Percentiles rank a stretch among this genome's conserved stretches.
Conservation (phyloP, 1,140 invertebrate species). For the Euglossa dilemma region DNA sequence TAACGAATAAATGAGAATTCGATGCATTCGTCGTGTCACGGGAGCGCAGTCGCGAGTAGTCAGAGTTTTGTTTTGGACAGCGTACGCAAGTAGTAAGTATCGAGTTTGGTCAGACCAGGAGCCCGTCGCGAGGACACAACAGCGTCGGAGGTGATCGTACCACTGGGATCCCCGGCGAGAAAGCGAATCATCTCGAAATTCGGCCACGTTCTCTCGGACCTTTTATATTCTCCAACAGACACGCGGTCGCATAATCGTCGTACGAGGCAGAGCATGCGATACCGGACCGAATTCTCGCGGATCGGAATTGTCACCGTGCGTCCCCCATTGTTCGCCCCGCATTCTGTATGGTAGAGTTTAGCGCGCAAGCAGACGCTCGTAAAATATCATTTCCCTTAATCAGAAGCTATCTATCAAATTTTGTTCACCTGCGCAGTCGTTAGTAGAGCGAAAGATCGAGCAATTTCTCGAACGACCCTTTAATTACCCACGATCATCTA, state of each 20-base stretch:
- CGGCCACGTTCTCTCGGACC: background rate
- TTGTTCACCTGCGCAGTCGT: too few relatives aligned
- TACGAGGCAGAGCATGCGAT: background rate
- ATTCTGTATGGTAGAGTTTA: slow-evolving; percentile 22
- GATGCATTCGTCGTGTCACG: background rate
- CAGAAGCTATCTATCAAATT: background rate
- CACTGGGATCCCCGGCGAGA: background rate
- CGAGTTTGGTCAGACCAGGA: slow-evolving; percentile 18
- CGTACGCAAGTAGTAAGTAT: slow-evolving; percentile 57
- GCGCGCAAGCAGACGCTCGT: background rate
- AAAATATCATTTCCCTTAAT: slow-evolving; percentile 15
- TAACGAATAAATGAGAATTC: too few relatives aligned
- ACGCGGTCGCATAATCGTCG: background rate
- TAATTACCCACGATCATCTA: too few relatives aligned
- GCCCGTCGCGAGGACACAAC: background rate
- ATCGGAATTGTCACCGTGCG: background rate
- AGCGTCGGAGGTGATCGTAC: background rate
- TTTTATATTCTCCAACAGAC: background rate
- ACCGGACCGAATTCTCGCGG: background rate
- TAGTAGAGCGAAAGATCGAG: too few relatives aligned
- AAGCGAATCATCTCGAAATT: background rate
- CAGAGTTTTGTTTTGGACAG: slow-evolving; percentile 8
- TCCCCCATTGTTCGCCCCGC: background rate
- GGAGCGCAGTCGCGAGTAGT: background rate
- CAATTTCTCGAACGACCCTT: too few relatives aligned